phyloP scores from a whole-genome alignment of 2,797 vertebrate species.

The Peromyscus melanophrys region DNA sequence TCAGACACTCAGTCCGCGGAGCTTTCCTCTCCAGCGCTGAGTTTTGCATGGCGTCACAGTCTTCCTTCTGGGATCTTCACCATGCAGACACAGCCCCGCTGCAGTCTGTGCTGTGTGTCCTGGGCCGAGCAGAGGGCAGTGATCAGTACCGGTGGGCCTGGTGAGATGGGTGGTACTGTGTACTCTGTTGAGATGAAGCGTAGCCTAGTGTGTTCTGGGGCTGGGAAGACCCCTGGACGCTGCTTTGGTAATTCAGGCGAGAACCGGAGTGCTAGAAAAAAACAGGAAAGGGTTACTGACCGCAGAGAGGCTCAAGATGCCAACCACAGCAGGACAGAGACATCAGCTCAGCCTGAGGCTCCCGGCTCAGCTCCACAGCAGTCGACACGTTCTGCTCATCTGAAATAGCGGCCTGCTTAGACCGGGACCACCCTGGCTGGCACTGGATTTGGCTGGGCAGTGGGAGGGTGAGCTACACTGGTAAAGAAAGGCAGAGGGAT shows the following conservation, averaged over 20 bases:
- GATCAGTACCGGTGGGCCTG: constrained; percentile 97
- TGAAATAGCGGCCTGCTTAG: background rate
- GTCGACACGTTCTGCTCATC: background rate
- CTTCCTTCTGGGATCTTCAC: constrained; percentile 90
- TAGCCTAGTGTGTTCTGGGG: constrained; percentile 97
- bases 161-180: constrained; percentile 97
- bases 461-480: background rate
- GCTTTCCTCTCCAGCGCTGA: constrained; percentile 83
- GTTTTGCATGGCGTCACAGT: constrained; percentile 82
- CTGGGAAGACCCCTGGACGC: constrained; percentile 96
- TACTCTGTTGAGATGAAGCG: constrained; percentile 96
- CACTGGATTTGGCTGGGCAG: background rate
- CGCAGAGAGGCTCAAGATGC: background rate
- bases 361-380: background rate
- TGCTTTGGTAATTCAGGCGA: constrained; percentile 99
- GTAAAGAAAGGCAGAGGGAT: background rate
- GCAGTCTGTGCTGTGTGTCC: constrained; percentile 86
- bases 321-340: background rate
- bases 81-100: constrained; percentile 90
- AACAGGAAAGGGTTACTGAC: background rate
- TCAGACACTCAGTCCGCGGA: constrained; percentile 82
- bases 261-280: constrained; percentile 94
- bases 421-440: background rate
- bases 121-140: constrained; percentile 77
- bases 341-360: background rate